These are phyloP conservation scores for Colossoma macropomum DNA, from an alignment of 2,113 vertebrate species.

Conservation along the genomic window DNA sequence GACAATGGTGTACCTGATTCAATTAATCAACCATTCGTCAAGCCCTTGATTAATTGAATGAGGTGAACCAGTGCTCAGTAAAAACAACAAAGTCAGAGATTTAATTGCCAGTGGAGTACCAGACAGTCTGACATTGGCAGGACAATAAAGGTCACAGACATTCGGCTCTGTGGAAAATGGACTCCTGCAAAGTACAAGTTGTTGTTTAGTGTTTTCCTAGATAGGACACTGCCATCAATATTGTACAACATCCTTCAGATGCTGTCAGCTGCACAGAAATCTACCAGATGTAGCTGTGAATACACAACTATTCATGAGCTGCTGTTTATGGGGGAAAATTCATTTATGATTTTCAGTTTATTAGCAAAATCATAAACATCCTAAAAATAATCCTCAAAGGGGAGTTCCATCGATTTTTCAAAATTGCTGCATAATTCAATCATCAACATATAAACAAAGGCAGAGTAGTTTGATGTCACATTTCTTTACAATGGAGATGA, in stretches of 20 bases:
- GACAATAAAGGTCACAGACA: constrained; percentile 6
- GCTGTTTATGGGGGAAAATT: background rate
- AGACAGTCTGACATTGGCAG: background rate
- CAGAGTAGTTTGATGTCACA: no score
- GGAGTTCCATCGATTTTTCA: no score
- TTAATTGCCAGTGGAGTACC: constrained; percentile 29
- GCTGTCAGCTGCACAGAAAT: background rate
- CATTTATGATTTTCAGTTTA: background rate
- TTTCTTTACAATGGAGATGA: no score
- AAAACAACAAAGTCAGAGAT: constrained; percentile 17
- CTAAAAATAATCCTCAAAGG: background rate
- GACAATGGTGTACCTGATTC: background rate
- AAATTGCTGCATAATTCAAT: no score
- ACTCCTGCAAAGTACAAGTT: background rate
- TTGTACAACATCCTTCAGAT: background rate
- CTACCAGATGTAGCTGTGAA: background rate
- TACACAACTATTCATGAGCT: background rate
- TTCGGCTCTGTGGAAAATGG: constrained; percentile 5
- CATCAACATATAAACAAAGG: no score
- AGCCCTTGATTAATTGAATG: constrained; percentile 37
- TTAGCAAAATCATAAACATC: background rate
- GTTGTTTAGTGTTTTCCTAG: background rate
- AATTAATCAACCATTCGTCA: constrained; percentile 27
- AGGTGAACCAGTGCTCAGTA: background rate
- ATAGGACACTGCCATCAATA: background rate